These are phyloP conservation scores for Neomicropteryx cornuta DNA, from an alignment of 1,140 invertebrate species.

Conservation along the genomic window DNA sequence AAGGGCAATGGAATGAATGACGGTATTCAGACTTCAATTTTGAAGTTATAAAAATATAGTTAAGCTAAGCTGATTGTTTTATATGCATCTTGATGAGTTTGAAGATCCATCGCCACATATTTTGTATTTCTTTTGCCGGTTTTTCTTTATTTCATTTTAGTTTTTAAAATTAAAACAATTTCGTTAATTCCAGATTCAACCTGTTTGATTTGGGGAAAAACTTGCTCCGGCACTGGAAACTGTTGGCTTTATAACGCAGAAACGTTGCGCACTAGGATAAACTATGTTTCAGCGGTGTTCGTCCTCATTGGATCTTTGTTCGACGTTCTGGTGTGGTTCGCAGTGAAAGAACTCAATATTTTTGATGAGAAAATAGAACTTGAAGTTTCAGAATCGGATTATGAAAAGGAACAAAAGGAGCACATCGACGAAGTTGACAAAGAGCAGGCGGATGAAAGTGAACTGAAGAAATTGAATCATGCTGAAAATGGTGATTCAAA, in stretches of 20 bases:
- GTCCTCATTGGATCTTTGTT: constrained; percentile 51
- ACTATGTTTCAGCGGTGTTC: constrained; percentile 54
- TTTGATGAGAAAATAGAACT: constrained; percentile 53
- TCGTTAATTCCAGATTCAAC: constrained; percentile 42
- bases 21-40: no score
- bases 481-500: constrained; percentile 1
- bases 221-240: constrained; percentile 58
- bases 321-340: constrained; percentile 56
- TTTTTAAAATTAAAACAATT: background rate
- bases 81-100: no score
- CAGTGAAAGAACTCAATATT: constrained; percentile 56
- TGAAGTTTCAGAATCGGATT: constrained; percentile 28
- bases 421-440: constrained; percentile 4
- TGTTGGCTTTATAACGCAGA: constrained; percentile 62
- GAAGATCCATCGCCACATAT: no score
- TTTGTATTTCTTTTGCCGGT: background rate
- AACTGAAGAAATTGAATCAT: background rate
- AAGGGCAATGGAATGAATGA: no score
- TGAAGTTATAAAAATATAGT: no score
- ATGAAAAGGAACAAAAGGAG: constrained; percentile 1
- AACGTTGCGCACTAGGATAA: constrained; percentile 49
- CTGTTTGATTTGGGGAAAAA: constrained; percentile 64
- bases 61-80: no score
- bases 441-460: constrained; percentile 1
- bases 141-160: background rate